Evolutionary conservation across 1,140 invertebrate species (phyloP).

Genomic region (Wasmannia auropunctata): DNA sequence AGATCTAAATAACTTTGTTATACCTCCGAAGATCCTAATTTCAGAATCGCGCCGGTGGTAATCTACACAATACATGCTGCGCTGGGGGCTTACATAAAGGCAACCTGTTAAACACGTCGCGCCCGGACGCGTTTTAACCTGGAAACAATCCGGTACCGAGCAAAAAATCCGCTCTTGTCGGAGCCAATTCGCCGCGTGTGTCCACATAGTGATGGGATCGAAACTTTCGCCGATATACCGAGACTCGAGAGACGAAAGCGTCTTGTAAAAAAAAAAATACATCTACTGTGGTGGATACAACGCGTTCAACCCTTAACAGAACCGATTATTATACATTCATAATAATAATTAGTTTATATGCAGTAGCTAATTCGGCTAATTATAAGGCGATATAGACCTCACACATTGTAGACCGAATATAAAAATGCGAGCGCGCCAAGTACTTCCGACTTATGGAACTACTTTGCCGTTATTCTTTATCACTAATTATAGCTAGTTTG

Average conservation of each 20-base stretch:
- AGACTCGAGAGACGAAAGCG: not conserved
- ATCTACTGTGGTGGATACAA: not conserved
- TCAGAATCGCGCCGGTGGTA: not conserved
- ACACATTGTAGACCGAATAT: not conserved
- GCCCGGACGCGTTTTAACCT: constrained; percentile 51
- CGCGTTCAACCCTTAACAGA: not conserved
- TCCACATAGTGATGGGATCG: constrained; percentile 26
- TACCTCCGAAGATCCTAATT: not conserved
- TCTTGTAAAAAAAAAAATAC: constrained; percentile 23
- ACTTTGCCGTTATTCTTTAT: not conserved
- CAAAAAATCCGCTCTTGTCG: constrained; percentile 30
- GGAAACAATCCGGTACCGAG: constrained; percentile 50
- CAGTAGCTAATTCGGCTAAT: not conserved
- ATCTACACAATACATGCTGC: not conserved
- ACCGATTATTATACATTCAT: not conserved
- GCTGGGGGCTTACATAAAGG: constrained; percentile 63
- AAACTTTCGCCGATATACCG: constrained; percentile 23
- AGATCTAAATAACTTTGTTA: not conserved
- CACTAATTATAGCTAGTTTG: not conserved
- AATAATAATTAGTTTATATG: not conserved
- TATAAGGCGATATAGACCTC: not conserved
- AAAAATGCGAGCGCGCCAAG: not conserved
- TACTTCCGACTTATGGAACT: not conserved
- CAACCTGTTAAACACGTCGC: constrained; percentile 56
- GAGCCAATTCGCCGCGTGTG: not conserved